Evolutionary conservation across 1,140 invertebrate species (phyloP).

Genomic region (Rhagoletis zephyria): DNA sequence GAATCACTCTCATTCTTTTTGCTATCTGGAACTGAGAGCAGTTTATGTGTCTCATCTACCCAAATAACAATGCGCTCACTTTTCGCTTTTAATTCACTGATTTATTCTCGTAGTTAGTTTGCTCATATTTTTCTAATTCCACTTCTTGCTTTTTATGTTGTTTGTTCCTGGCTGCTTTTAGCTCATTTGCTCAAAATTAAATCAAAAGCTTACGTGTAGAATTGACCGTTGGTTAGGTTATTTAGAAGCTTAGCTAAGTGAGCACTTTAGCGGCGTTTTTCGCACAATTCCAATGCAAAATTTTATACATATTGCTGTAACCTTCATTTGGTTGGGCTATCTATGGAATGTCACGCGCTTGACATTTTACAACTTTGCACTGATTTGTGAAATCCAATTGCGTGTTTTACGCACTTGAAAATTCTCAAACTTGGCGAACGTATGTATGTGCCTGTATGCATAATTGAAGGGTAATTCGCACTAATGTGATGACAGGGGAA

Average conservation of each 20-base stretch:
- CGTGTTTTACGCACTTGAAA: slow-evolving; percentile 1
- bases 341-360: slow-evolving; percentile 42
- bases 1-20: no score
- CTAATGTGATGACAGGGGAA: background rate
- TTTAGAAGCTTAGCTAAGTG: background rate
- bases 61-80: no score
- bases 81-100: no score
- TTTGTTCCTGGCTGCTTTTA: background rate
- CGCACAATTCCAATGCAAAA: background rate
- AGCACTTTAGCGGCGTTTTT: background rate
- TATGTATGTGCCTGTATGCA: background rate
- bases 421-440: background rate
- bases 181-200: background rate
- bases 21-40: no score
- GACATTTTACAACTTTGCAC: background rate
- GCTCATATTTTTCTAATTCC: background rate
- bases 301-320: background rate
- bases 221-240: background rate
- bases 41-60: no score
- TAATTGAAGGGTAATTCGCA: background rate
- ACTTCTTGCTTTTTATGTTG: background rate
- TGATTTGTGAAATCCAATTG: slow-evolving; percentile 29
- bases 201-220: background rate
- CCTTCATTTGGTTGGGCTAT: background rate
- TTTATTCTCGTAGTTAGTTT: no score